A percentile compares a stretch with the other conserved stretches of the same genome.
Conservation (phyloP, 2,888 invertebrate genomes). For the Orthosia gracilis region DNA sequence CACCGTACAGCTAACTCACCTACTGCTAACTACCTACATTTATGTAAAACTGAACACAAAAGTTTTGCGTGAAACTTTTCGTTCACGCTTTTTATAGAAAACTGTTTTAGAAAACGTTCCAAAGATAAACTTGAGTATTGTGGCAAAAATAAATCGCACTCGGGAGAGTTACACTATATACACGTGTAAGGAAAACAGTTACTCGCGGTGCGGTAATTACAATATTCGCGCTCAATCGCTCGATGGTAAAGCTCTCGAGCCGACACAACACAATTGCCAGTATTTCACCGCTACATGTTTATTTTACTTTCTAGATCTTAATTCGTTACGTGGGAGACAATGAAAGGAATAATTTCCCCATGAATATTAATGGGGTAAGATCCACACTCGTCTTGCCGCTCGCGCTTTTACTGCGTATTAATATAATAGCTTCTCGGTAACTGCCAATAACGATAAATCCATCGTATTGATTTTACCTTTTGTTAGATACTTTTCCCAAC, state of each 20-base stretch:
- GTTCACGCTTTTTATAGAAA: conserved; percentile 32
- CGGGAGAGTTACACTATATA: conserved; percentile 8
- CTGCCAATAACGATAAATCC: conserved; percentile 77
- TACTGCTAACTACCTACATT: conserved; percentile 41
- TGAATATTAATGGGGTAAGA: conserved; percentile 88
- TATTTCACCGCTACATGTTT: conserved; percentile 76
- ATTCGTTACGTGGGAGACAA: conserved; percentile 84
- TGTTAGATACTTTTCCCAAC: conserved; percentile 13
- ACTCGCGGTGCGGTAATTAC: conserved; percentile 43
- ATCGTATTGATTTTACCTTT: conserved; percentile 53
- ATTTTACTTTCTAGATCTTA: conserved; percentile 80
- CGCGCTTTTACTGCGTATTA: conserved; percentile 83
- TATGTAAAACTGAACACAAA: conserved; percentile 49
- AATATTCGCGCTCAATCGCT: conserved; percentile 18
- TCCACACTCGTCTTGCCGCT: conserved; percentile 82
- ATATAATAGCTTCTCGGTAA: conserved; percentile 79
- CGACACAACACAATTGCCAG: conserved; percentile 72
- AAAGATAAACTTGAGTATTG: conserved; percentile 60
- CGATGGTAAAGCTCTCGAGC: conserved; percentile 45
- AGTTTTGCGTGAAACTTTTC: conserved; percentile 29
- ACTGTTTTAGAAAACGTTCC: conserved; percentile 31
- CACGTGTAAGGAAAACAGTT: conserved; percentile 8
- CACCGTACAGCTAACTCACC: conserved; percentile 37
- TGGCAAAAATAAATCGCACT: conserved; percentile 63
- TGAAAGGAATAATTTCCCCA: conserved; percentile 86